These are phyloP conservation scores for Enteromius afrohamiltoni DNA, from an alignment of 2,797 vertebrate species.

Conservation along the genomic window DNA sequence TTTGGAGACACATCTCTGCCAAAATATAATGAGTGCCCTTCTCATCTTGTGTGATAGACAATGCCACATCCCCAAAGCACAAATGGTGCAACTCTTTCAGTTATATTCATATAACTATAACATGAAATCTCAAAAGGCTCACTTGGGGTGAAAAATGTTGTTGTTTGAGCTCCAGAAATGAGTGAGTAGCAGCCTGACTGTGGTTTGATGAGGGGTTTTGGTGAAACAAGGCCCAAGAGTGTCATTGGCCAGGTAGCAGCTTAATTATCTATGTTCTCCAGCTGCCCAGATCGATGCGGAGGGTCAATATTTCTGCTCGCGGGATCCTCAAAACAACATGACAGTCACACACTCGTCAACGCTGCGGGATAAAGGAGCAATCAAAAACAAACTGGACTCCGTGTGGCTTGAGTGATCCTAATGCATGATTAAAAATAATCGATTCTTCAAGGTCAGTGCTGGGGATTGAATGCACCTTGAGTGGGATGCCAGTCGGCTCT, in stretches of 20 bases:
- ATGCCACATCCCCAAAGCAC: conserved; percentile 16
- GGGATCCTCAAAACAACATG: conserved; percentile 47
- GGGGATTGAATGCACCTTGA: conserved; percentile 18
- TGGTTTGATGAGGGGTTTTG: not conserved
- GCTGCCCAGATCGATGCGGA: conserved; percentile 55
- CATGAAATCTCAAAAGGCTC: conserved; percentile 28
- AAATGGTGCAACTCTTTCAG: conserved; percentile 8
- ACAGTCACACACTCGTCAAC: conserved; percentile 56
- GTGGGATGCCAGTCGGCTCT: not conserved
- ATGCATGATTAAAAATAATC: conserved; percentile 34
- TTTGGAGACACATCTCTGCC: conserved; percentile 12
- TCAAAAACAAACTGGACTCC: conserved; percentile 48
- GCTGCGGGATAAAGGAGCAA: conserved; percentile 49
- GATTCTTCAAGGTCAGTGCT: conserved; percentile 20
- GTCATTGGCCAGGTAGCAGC: conserved; percentile 31
- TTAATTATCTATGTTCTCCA: conserved; percentile 61
- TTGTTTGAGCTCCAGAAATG: conserved; percentile 14
- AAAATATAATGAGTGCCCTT: conserved; percentile 26
- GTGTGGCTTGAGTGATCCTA: conserved; percentile 31
- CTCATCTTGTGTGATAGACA: conserved; percentile 14
- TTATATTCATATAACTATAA: conserved; percentile 15
- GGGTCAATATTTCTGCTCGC: conserved; percentile 53
- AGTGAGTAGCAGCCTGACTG: not conserved
- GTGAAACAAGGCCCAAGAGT: conserved; percentile 26
- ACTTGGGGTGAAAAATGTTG: conserved; percentile 4